Percentiles rank a stretch among this genome's conserved stretches.
phyloP scores from a whole-genome alignment of 2,888 invertebrate species.

The Trimorus sp. region DNA sequence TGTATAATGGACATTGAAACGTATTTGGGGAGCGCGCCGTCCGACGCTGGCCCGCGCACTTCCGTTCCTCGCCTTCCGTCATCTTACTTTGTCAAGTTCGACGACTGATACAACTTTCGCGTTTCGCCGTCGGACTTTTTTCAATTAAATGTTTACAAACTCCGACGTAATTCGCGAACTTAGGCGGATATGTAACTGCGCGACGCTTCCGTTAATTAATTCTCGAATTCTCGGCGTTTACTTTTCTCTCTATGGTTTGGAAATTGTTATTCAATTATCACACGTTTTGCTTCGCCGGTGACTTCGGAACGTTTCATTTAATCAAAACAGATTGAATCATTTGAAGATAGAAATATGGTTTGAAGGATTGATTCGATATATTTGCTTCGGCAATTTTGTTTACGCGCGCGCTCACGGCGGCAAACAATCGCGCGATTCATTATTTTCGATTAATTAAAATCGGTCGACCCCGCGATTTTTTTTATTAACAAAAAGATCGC shows the following conservation, averaged over 20 bases:
- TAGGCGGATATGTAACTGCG: constrained; percentile 48
- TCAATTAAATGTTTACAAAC: constrained; percentile 63
- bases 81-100: constrained; percentile 60
- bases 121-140: constrained; percentile 40
- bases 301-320: constrained; percentile 49
- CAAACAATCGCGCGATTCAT: background rate
- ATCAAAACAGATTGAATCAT: constrained; percentile 39
- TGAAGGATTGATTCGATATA: constrained; percentile 25
- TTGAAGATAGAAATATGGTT: constrained; percentile 26
- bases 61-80: constrained; percentile 36
- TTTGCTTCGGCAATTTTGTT: background rate
- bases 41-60: too few relatives aligned
- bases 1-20: constrained; percentile 58
- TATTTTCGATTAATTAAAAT: too few relatives aligned
- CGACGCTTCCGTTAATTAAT: constrained; percentile 57
- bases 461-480: too few relatives aligned
- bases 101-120: constrained; percentile 60
- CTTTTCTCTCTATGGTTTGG: constrained; percentile 53
- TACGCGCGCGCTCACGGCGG: background rate
- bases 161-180: constrained; percentile 44
- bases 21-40: constrained; percentile 57
- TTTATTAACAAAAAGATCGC: too few relatives aligned
- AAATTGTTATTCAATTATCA: constrained; percentile 60
- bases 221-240: constrained; percentile 60
- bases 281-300: constrained; percentile 43